A percentile compares a stretch with the other conserved stretches of the same genome.
Evolutionary conservation across 1,140 invertebrate species (phyloP).

Genomic region (Polypedilum pembai): DNA sequence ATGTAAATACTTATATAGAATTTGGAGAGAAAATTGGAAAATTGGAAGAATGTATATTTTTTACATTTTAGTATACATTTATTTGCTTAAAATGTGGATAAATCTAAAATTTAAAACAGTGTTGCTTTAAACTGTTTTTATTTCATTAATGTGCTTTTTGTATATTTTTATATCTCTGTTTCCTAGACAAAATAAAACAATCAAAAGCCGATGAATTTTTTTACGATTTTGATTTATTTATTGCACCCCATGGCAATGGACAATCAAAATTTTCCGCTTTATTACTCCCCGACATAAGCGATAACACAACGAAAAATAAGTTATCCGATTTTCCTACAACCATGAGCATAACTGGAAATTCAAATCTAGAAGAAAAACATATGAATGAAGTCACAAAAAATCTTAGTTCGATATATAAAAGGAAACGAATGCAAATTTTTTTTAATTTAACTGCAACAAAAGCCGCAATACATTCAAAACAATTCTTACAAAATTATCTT

Average conservation of each 20-base stretch:
- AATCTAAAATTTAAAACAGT: no score
- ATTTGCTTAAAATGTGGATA: no score
- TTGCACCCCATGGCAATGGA: neutral
- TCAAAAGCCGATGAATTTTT: neutral
- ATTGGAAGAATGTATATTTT: no score
- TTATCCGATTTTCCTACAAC: neutral
- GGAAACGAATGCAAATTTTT: slow-evolving; percentile 38
- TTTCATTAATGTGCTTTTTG: no score
- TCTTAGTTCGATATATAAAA: slow-evolving; percentile 37
- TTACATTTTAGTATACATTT: no score
- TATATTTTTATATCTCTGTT: neutral
- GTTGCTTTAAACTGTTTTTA: no score
- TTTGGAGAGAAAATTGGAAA: no score
- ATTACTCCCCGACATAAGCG: neutral
- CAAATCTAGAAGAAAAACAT: slow-evolving; percentile 36
- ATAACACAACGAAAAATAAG: neutral
- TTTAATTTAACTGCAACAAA: slow-evolving; percentile 36
- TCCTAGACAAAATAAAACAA: slow-evolving; percentile 12
- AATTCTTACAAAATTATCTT: slow-evolving; percentile 35
- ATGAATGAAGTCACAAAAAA: slow-evolving; percentile 38
- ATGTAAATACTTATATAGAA: no score
- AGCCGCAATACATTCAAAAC: slow-evolving; percentile 37
- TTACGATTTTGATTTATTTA: slow-evolving; percentile 21
- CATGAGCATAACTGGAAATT: slow-evolving; percentile 31
- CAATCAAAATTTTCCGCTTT: neutral